These are phyloP conservation scores for Henicopernis longicauda DNA, from an alignment of 2,113 vertebrate species.

Conservation along the genomic window DNA sequence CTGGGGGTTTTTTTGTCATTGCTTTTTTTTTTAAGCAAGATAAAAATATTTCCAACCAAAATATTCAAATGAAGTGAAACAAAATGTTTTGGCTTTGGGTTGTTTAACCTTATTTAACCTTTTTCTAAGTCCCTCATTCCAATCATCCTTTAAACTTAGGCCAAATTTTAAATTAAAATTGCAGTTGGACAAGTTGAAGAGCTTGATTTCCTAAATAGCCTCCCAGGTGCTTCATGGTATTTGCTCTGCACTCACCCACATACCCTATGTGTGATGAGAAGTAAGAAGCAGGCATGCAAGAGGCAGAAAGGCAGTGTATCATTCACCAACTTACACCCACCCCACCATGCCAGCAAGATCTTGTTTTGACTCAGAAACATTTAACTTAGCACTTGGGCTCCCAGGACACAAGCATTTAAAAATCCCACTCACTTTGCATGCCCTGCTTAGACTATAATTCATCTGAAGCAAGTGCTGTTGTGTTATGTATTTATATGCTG, in stretches of 20 bases:
- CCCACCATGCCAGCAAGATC: neutral
- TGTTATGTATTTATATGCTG: accelerated
- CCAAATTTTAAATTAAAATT: neutral
- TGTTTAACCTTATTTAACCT: neutral
- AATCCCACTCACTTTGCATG: neutral
- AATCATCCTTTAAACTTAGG: neutral
- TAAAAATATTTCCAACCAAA: neutral
- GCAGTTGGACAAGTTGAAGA: neutral
- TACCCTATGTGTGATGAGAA: accelerated
- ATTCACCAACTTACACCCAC: accelerated
- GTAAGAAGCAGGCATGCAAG: neutral
- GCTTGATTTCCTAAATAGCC: neutral
- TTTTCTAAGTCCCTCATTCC: neutral
- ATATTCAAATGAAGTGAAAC: neutral
- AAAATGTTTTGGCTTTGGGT: neutral
- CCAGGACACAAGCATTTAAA: neutral
- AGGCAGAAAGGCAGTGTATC: no score
- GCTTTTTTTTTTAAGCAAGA: neutral
- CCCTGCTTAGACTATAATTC: neutral
- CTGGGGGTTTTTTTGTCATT: accelerated
- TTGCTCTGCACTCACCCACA: neutral
- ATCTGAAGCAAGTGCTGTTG: accelerated
- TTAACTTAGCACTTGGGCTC: neutral
- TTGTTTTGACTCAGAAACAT: neutral
- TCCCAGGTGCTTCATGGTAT: neutral